Evolutionary conservation across 2,797 vertebrate genomes (phyloP).

Genomic region (Cyprinodon diabolis): DNA sequence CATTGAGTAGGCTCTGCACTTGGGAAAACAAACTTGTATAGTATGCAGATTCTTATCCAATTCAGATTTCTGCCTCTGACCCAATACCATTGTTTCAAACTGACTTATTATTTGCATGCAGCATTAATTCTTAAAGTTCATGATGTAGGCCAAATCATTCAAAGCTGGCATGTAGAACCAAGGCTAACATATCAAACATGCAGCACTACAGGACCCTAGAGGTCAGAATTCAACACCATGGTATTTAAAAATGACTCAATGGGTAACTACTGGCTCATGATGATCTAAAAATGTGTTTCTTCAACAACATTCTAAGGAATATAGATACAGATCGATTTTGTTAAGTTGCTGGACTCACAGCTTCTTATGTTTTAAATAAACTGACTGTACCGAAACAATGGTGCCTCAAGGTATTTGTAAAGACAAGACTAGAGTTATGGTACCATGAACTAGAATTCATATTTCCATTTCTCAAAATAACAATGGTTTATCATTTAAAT

Average conservation of each 20-base stretch:
- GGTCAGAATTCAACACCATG: no score
- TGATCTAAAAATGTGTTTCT: neutral
- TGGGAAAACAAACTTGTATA: neutral
- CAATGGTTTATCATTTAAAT: constrained; percentile 14
- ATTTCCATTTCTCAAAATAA: constrained; percentile 19
- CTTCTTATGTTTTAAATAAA: neutral
- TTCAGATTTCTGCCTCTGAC: neutral
- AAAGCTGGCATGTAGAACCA: no score
- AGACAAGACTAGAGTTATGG: neutral
- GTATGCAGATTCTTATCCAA: neutral
- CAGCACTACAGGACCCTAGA: no score
- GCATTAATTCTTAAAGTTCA: no score
- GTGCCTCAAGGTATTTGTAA: neutral
- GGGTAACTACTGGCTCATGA: neutral
- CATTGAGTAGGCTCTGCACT: neutral
- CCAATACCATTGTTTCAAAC: neutral
- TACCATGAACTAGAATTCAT: constrained; percentile 5
- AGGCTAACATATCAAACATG: no score
- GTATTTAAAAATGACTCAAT: no score
- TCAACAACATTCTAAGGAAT: neutral
- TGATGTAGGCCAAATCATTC: no score
- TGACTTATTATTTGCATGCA: neutral
- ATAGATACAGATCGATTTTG: neutral
- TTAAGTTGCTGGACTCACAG: neutral
- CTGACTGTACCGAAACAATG: neutral